A percentile compares a stretch with the other conserved stretches of the same genome.
Evolutionary conservation across 2,797 vertebrate genomes (phyloP).

Genomic region (Ctenopoma multispine): DNA sequence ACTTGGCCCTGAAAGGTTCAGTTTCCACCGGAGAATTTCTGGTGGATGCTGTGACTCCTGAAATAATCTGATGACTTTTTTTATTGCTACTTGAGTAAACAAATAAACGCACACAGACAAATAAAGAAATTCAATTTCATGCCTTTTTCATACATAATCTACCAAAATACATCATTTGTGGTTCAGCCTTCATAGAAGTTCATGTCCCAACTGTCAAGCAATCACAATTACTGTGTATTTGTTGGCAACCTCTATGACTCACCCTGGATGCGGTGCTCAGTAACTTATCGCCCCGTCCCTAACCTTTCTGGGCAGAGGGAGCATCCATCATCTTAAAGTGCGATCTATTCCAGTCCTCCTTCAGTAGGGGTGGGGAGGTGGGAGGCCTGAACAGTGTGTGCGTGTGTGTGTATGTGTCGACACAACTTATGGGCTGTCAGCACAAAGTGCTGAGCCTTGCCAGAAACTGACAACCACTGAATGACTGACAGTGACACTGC

Average conservation of each 20-base stretch:
- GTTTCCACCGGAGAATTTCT: constrained; percentile 29
- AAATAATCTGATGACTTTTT: too few species aligned
- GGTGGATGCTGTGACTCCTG: not conserved
- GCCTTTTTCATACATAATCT: constrained; percentile 38
- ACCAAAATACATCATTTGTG: constrained; percentile 30
- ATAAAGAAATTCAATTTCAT: constrained; percentile 21
- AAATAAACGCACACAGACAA: not conserved
- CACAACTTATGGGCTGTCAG: constrained; percentile 85
- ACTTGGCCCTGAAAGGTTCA: constrained; percentile 36
- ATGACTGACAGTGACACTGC: constrained; percentile 83
- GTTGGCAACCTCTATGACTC: constrained; percentile 62
- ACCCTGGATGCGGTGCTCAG: constrained; percentile 59
- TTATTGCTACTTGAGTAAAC: constrained; percentile 21
- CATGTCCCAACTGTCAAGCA: constrained; percentile 66
- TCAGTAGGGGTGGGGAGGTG: constrained; percentile 54
- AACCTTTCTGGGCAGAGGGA: constrained; percentile 79
- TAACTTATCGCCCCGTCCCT: constrained; percentile 80
- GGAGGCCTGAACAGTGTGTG: constrained; percentile 64
- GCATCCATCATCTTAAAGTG: constrained; percentile 84
- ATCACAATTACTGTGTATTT: constrained; percentile 74
- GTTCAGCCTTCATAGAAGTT: constrained; percentile 41
- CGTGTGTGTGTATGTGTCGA: constrained; percentile 34
- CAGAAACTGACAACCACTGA: constrained; percentile 76
- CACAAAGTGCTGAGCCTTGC: constrained; percentile 82
- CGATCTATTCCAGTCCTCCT: constrained; percentile 80